Evolutionary conservation across 2,888 invertebrate genomes (phyloP).

Genomic region (Sympetrum striolatum): DNA sequence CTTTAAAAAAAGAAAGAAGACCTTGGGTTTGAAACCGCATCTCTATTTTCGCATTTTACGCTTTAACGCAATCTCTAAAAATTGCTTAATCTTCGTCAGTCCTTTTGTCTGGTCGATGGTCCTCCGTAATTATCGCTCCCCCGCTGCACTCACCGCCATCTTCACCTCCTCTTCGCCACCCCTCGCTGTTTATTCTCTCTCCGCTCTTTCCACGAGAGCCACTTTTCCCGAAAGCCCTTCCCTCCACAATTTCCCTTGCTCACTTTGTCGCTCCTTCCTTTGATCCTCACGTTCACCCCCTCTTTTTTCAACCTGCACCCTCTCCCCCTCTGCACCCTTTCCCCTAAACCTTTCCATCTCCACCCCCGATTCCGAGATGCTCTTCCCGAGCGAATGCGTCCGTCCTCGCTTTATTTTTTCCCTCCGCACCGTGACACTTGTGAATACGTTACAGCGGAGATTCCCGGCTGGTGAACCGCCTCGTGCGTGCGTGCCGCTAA

Average conservation of each 20-base stretch:
- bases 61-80: not conserved
- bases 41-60: not conserved
- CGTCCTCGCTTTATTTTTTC: not conserved
- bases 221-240: conserved; percentile 47
- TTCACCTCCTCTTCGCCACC: not conserved
- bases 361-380: not conserved
- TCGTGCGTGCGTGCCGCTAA: too few relatives aligned
- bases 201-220: conserved; percentile 25
- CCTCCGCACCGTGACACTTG: too few relatives aligned
- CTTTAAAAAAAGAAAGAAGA: too few relatives aligned
- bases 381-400: not conserved
- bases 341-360: conserved; percentile 34
- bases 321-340: not conserved
- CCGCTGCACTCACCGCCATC: not conserved
- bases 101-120: not conserved
- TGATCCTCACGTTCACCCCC: conserved; percentile 15
- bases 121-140: conserved; percentile 1
- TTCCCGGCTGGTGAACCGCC: too few relatives aligned
- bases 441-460: too few relatives aligned
- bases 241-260: conserved; percentile 46
- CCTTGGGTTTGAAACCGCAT: too few relatives aligned
- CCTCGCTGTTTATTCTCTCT: not conserved
- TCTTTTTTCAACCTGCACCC: conserved; percentile 20
- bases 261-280: conserved; percentile 35
- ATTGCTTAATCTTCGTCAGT: not conserved